Evolutionary conservation across 2,888 invertebrate genomes (phyloP).

Genomic region (Plebejus argus): DNA sequence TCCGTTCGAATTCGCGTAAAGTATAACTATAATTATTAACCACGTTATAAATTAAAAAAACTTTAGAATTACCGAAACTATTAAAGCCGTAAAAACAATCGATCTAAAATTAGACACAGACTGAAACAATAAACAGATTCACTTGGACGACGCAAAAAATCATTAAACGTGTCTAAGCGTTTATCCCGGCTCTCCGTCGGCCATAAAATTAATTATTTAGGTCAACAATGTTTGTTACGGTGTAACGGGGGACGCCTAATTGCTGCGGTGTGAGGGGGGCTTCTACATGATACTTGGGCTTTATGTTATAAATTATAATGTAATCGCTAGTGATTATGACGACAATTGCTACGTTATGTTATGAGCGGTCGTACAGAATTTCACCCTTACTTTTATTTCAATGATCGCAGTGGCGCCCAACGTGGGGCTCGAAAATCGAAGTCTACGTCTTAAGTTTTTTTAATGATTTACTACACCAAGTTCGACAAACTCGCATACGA

Average conservation of each 20-base stretch:
- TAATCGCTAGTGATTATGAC: slow-evolving; percentile 6
- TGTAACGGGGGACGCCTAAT: slow-evolving; percentile 26
- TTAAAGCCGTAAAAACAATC: background rate
- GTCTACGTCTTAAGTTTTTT: background rate
- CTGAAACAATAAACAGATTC: slow-evolving; percentile 14
- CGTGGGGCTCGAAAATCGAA: background rate
- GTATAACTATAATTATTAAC: background rate
- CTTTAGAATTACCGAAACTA: background rate
- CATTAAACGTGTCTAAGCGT: slow-evolving; percentile 19
- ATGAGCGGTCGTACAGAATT: background rate
- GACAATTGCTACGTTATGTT: background rate
- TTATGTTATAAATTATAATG: slow-evolving; percentile 20
- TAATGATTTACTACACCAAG: no score
- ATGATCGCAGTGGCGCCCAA: slow-evolving; percentile 1
- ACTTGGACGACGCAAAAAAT: slow-evolving; percentile 6
- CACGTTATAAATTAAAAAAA: background rate
- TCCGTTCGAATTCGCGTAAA: no score
- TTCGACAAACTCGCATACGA: no score
- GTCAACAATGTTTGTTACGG: slow-evolving; percentile 7
- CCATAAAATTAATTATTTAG: slow-evolving; percentile 24
- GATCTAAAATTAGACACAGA: background rate
- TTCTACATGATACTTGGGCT: slow-evolving; percentile 12
- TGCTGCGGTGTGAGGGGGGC: slow-evolving; percentile 23
- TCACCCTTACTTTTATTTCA: background rate
- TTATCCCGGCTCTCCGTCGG: background rate